Percentiles rank a stretch among this genome's conserved stretches.
These are phyloP conservation scores for Atherix ibis DNA, from an alignment of 2,888 invertebrate genomes.

Conservation along the genomic window DNA sequence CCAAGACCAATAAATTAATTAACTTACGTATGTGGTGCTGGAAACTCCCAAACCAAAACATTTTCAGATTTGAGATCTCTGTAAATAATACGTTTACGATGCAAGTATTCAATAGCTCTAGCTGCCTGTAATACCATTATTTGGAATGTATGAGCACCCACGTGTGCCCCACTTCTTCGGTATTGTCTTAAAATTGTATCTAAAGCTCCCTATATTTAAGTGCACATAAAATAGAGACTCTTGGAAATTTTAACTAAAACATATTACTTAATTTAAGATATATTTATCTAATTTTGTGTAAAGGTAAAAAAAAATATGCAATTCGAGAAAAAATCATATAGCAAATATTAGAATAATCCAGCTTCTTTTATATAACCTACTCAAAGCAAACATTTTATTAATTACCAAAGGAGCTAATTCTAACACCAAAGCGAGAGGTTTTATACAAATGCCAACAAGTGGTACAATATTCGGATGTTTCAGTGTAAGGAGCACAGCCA, in stretches of 20 bases:
- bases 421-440: constrained; percentile 76
- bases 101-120: constrained; percentile 88
- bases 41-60: constrained; percentile 95
- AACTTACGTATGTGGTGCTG: constrained; percentile 43
- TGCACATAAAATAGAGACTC: no score
- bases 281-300: constrained; percentile 1
- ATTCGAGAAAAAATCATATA: not conserved
- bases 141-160: constrained; percentile 67
- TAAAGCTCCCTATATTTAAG: constrained; percentile 68
- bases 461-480: constrained; percentile 87
- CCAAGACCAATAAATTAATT: not conserved
- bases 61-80: constrained; percentile 74
- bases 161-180: constrained; percentile 64
- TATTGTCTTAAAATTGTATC: constrained; percentile 73
- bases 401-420: constrained; percentile 63
- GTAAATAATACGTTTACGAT: constrained; percentile 85
- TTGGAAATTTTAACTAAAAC: no score
- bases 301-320: not conserved
- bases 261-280: constrained; percentile 2
- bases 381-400: not conserved
- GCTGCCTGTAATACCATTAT: constrained; percentile 80
- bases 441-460: constrained; percentile 74
- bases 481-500: constrained; percentile 70
- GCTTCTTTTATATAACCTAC: no score
- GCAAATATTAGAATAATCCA: no score